phyloP scores from a whole-genome alignment of 1,140 invertebrate species.

The Drosophila ohnishii region DNA sequence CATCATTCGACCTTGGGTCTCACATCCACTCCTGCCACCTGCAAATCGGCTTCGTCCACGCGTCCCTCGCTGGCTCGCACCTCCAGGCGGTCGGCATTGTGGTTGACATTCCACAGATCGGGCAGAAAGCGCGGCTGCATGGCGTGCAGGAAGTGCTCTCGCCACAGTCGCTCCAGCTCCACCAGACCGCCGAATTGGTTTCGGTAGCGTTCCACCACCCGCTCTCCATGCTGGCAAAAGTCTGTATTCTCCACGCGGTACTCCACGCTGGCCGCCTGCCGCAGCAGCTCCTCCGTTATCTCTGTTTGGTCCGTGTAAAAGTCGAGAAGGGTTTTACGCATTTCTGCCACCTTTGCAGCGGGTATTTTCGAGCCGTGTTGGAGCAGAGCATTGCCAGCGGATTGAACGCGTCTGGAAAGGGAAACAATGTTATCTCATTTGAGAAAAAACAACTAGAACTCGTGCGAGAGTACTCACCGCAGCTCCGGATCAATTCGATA shows the following conservation, averaged over 20 bases:
- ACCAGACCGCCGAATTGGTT: conserved; percentile 86
- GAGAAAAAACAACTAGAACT: neutral
- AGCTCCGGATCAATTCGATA: conserved; percentile 75
- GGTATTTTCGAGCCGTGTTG: conserved; percentile 85
- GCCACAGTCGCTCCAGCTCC: conserved; percentile 89
- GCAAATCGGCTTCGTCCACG: conserved; percentile 83
- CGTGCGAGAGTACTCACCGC: conserved; percentile 28
- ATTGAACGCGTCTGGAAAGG: conserved; percentile 85
- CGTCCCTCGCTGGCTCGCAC: conserved; percentile 84
- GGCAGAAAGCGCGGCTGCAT: conserved; percentile 91
- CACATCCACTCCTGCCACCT: conserved; percentile 79
- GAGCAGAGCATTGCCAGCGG: conserved; percentile 87
- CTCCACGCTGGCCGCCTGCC: conserved; percentile 82
- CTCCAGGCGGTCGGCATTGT: conserved; percentile 86
- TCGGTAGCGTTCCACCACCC: conserved; percentile 88
- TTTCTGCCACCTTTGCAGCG: conserved; percentile 83
- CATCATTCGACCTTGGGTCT: conserved; percentile 17
- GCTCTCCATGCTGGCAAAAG: conserved; percentile 86
- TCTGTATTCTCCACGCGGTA: conserved; percentile 84
- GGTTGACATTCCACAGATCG: conserved; percentile 89
- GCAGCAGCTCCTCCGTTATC: conserved; percentile 84
- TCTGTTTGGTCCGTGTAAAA: conserved; percentile 83
- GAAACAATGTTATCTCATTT: neutral
- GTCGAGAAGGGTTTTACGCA: conserved; percentile 84
- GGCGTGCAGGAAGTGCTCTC: conserved; percentile 89